Evolutionary conservation across 2,888 invertebrate species (phyloP).

Genomic region (Zaprionus obscuricornis): DNA sequence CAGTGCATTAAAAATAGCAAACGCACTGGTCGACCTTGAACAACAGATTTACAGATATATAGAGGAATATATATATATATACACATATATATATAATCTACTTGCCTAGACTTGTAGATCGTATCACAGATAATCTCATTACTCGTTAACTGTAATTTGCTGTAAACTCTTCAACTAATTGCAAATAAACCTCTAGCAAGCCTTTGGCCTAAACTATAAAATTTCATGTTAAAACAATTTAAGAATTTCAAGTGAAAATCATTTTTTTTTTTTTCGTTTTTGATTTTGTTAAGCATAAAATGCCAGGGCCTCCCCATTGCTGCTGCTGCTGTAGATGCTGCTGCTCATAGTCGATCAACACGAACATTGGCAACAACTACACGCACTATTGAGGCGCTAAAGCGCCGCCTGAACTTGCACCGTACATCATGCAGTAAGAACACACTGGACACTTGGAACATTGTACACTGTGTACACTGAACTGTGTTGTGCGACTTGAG

Average conservation of each 20-base stretch:
- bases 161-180: neutral
- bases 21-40: constrained; percentile 32
- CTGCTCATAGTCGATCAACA: constrained; percentile 26
- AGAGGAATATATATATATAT: neutral
- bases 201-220: too few species aligned
- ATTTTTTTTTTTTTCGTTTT: too few species aligned
- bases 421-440: constrained; percentile 21
- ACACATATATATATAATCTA: neutral
- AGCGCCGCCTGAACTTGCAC: constrained; percentile 52
- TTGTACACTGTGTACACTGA: neutral
- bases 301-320: constrained; percentile 26
- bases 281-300: constrained; percentile 20
- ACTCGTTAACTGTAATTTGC: neutral
- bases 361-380: constrained; percentile 35
- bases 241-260: constrained; percentile 15
- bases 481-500: neutral
- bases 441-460: constrained; percentile 2
- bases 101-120: constrained; percentile 3
- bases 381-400: constrained; percentile 66
- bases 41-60: neutral
- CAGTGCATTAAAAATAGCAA: constrained; percentile 36
- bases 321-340: too few species aligned
- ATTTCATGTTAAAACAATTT: constrained; percentile 17
- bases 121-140: neutral
- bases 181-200: too few species aligned